These are phyloP conservation scores for Geodia barretti DNA, from an alignment of 37 sponge, comb jelly and placozoan species.

Conservation along the genomic window DNA sequence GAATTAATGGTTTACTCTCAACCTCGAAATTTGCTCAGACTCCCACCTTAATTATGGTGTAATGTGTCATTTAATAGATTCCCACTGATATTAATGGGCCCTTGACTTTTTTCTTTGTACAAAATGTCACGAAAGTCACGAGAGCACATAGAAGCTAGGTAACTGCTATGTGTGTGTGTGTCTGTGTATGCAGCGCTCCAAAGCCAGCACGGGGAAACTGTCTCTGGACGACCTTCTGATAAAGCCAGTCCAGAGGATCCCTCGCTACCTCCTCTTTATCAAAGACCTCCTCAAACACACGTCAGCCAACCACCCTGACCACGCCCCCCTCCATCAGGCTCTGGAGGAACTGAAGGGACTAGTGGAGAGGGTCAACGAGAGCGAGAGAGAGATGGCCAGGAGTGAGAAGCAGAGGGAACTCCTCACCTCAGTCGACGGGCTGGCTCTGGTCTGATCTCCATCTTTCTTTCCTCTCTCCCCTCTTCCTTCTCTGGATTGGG, in stretches of 20 bases:
- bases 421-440: slow-evolving; percentile 66
- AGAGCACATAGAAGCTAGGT: too few species aligned
- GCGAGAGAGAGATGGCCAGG: slow-evolving; percentile 65
- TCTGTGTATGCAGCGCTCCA: slow-evolving; percentile 46
- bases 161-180: too few species aligned
- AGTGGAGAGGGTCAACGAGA: slow-evolving; percentile 76
- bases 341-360: slow-evolving; percentile 67
- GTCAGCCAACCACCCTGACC: slow-evolving; percentile 67
- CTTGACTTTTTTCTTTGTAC: too few species aligned
- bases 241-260: slow-evolving; percentile 89
- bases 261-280: slow-evolving; percentile 87
- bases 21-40: too few species aligned
- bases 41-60: too few species aligned
- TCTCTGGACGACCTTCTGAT: slow-evolving; percentile 79
- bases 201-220: slow-evolving; percentile 63
- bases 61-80: too few species aligned
- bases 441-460: slow-evolving; percentile 62
- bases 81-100: too few species aligned
- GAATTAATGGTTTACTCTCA: too few species aligned
- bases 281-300: slow-evolving; percentile 92
- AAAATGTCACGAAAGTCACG: too few species aligned
- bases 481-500: too few species aligned
- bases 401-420: slow-evolving; percentile 68
- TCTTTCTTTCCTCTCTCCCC: neutral
- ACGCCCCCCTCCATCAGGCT: slow-evolving; percentile 68